phyloP scores from a whole-genome alignment of 1,140 invertebrate species.

The Elysia chlorotica region DNA sequence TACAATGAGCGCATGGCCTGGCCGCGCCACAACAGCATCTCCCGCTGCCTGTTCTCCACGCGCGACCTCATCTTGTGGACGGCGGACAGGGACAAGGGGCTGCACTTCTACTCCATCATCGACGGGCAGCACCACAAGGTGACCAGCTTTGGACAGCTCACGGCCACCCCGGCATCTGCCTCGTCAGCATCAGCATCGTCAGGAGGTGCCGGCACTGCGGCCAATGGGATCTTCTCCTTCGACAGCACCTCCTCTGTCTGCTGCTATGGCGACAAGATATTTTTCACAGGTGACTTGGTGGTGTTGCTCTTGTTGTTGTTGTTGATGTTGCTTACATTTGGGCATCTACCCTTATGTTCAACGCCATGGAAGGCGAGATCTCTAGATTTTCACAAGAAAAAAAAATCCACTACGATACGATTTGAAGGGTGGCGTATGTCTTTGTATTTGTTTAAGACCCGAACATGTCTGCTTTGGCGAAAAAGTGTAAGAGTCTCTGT shows the following conservation, averaged over 20 bases:
- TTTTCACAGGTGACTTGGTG: slow-evolving; percentile 11
- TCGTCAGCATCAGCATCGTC: too few relatives aligned
- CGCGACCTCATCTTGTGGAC: slow-evolving; percentile 22
- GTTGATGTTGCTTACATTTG: too few relatives aligned
- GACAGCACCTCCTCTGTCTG: slow-evolving; percentile 23
- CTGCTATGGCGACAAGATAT: slow-evolving; percentile 14
- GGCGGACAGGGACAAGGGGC: slow-evolving; percentile 20
- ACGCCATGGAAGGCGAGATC: too few relatives aligned
- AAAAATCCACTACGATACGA: too few relatives aligned
- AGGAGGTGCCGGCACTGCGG: too few relatives aligned
- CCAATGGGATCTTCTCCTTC: background rate
- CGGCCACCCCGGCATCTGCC: background rate
- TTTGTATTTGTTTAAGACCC: too few relatives aligned
- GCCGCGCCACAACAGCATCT: slow-evolving; percentile 22
- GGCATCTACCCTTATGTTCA: too few relatives aligned
- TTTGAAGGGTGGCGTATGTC: too few relatives aligned
- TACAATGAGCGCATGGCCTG: slow-evolving; percentile 10
- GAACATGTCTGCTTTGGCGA: too few relatives aligned
- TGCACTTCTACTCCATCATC: slow-evolving; percentile 25
- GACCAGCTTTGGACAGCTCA: slow-evolving; percentile 14
- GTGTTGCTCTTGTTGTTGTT: too few relatives aligned
- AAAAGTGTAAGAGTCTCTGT: too few relatives aligned
- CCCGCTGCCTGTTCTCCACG: slow-evolving; percentile 11
- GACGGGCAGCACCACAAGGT: slow-evolving; percentile 20
- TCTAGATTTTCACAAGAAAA: too few relatives aligned